Percentiles rank a stretch among this genome's conserved stretches.
These are phyloP conservation scores for Diachasma alloeum DNA, from an alignment of 1,140 invertebrate genomes.

Conservation along the genomic window DNA sequence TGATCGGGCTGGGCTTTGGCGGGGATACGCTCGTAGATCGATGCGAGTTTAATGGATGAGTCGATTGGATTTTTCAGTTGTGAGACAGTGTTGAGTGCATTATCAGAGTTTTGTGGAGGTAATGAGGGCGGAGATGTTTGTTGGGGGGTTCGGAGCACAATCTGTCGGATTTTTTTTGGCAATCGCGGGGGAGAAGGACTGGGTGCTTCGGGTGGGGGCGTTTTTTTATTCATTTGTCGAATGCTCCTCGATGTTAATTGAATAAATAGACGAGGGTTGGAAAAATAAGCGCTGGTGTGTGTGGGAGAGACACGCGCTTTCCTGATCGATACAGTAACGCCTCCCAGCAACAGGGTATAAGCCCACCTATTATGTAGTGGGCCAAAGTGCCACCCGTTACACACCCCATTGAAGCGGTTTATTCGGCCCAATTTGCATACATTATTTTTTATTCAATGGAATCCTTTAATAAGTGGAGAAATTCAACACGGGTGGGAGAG, in stretches of 20 bases:
- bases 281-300: not conserved
- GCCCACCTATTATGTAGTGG: constrained; percentile 18
- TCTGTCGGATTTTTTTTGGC: too few species aligned
- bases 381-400: not conserved
- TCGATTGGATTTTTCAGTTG: too few species aligned
- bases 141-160: too few species aligned
- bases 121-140: too few species aligned
- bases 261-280: not conserved
- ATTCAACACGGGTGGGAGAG: not conserved
- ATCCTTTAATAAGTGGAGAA: not conserved
- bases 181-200: too few species aligned
- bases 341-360: constrained; percentile 55
- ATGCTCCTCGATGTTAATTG: not conserved
- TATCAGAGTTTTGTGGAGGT: too few species aligned
- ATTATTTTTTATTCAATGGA: not conserved
- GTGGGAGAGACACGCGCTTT: constrained; percentile 38
- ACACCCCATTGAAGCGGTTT: not conserved
- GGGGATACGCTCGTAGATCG: too few species aligned
- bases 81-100: too few species aligned
- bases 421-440: not conserved
- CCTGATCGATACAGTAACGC: constrained; percentile 55
- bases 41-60: too few species aligned
- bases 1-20: too few species aligned
- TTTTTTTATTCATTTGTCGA: too few species aligned
- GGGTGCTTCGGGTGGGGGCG: too few species aligned